These are phyloP conservation scores for Holacanthella duospinosa DNA, from an alignment of 2,888 invertebrate species.

Conservation along the genomic window DNA sequence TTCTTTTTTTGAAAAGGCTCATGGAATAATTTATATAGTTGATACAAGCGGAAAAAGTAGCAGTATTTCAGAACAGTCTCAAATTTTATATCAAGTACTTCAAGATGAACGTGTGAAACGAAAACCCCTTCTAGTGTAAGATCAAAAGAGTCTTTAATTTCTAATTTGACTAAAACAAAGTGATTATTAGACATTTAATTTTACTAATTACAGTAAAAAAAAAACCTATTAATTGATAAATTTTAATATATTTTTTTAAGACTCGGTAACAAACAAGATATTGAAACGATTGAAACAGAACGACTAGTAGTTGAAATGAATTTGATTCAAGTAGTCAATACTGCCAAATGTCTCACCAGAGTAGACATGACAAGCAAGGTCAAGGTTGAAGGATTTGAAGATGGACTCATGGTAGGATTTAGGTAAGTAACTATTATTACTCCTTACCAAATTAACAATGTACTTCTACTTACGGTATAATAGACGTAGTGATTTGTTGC, in stretches of 20 bases:
- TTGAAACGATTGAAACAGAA: conserved; percentile 66
- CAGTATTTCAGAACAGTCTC: conserved; percentile 51
- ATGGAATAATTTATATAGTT: conserved; percentile 73
- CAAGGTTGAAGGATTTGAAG: not conserved
- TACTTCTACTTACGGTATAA: not conserved
- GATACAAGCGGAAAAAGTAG: conserved; percentile 57
- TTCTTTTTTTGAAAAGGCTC: too few species aligned
- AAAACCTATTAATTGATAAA: too few species aligned
- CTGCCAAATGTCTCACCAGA: conserved; percentile 64
- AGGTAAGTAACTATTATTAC: not conserved
- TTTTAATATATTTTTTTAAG: conserved; percentile 41
- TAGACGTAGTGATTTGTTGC: not conserved
- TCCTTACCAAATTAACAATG: too few species aligned
- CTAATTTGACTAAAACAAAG: too few species aligned
- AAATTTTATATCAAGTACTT: conserved; percentile 57
- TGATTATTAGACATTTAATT: too few species aligned
- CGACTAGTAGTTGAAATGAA: conserved; percentile 66
- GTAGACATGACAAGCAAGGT: conserved; percentile 50
- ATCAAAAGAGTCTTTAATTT: conserved; percentile 15
- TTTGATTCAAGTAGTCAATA: conserved; percentile 64
- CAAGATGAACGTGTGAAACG: conserved; percentile 65
- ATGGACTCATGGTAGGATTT: conserved; percentile 4
- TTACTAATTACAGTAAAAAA: too few species aligned
- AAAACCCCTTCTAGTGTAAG: conserved; percentile 71
- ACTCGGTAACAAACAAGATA: conserved; percentile 78